A percentile compares a stretch with the other conserved stretches of the same genome.
phyloP scores from a whole-genome alignment of 2,797 vertebrate genomes.

The Microcaecilia unicolor region DNA sequence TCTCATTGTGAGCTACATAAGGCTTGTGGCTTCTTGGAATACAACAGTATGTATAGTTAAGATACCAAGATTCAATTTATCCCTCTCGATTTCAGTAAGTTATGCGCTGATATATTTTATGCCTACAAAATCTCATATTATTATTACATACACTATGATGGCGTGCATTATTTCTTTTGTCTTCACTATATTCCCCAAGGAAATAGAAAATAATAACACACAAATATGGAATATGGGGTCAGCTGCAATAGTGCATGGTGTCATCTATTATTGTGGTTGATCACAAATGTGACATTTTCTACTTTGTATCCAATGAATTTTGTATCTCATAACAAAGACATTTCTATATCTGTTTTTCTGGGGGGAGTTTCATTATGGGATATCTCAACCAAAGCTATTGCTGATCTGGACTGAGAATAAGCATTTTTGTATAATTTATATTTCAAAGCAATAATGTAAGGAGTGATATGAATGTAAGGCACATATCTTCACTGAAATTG shows the following conservation, averaged over 20 bases:
- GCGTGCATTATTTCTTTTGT: slow-evolving; percentile 18
- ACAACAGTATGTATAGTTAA: no score
- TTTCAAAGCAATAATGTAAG: background rate
- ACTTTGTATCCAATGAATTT: slow-evolving; percentile 31
- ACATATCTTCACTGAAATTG: no score
- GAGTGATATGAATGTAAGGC: slow-evolving; percentile 17
- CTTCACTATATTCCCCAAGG: slow-evolving; percentile 13
- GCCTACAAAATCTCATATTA: slow-evolving; percentile 16
- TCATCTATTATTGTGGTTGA: slow-evolving; percentile 13
- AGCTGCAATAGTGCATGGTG: background rate
- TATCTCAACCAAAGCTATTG: slow-evolving; percentile 18
- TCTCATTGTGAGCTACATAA: no score
- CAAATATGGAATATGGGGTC: slow-evolving; percentile 36
- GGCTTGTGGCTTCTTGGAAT: no score
- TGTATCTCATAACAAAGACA: slow-evolving; percentile 16
- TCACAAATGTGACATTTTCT: slow-evolving; percentile 25
- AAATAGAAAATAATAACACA: slow-evolving; percentile 22
- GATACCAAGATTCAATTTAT: slow-evolving; percentile 5
- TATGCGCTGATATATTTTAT: slow-evolving; percentile 32
- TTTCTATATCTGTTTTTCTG: background rate
- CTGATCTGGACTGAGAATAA: slow-evolving; percentile 4
- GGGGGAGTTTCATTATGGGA: slow-evolving; percentile 7
- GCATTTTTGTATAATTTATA: slow-evolving; percentile 13
- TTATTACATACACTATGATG: slow-evolving; percentile 23
- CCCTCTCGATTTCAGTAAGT: slow-evolving; percentile 10